Evolutionary conservation across 2,888 invertebrate genomes (phyloP).

Genomic region (Drosophila quasianomalipes): DNA sequence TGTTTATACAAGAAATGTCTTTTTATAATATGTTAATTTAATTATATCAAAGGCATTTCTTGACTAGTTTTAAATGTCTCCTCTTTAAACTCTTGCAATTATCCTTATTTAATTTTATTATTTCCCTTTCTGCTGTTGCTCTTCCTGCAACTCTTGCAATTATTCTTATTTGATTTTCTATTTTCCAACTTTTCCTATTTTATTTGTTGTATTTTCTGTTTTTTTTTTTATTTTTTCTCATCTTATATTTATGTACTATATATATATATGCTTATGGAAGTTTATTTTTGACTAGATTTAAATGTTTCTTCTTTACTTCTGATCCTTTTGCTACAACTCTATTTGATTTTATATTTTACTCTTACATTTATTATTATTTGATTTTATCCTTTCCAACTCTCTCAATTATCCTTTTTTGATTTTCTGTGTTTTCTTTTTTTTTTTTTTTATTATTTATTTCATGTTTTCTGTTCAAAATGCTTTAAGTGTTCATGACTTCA

Average conservation of each 20-base stretch:
- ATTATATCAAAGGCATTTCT: slow-evolving; percentile 3
- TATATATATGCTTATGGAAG: no score
- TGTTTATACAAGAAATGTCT: slow-evolving; percentile 16
- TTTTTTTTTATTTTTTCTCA: no score
- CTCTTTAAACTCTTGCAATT: slow-evolving; percentile 22
- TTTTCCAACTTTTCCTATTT: no score
- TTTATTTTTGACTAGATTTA: no score
- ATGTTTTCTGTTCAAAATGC: slow-evolving; percentile 42
- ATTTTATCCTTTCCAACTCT: not conserved
- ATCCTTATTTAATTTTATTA: slow-evolving; percentile 19
- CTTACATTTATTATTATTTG: slow-evolving; percentile 14
- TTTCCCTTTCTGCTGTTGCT: slow-evolving; percentile 26
- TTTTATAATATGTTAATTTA: not conserved
- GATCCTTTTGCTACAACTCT: slow-evolving; percentile 26
- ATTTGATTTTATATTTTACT: slow-evolving; percentile 6
- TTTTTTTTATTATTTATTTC: not conserved
- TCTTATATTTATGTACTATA: no score
- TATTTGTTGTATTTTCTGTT: no score
- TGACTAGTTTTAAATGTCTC: slow-evolving; percentile 35
- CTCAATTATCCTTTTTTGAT: not conserved
- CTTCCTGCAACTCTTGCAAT: slow-evolving; percentile 23
- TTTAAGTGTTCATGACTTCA: slow-evolving; percentile 76
- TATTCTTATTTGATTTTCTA: not conserved
- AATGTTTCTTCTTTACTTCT: slow-evolving; percentile 15
- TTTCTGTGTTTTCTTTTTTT: slow-evolving; percentile 6